Evolutionary conservation across 2,797 vertebrate genomes (phyloP), one percentile per base, ranked within the genome.

Genomic region (Onychomys arenicola): DNA sequence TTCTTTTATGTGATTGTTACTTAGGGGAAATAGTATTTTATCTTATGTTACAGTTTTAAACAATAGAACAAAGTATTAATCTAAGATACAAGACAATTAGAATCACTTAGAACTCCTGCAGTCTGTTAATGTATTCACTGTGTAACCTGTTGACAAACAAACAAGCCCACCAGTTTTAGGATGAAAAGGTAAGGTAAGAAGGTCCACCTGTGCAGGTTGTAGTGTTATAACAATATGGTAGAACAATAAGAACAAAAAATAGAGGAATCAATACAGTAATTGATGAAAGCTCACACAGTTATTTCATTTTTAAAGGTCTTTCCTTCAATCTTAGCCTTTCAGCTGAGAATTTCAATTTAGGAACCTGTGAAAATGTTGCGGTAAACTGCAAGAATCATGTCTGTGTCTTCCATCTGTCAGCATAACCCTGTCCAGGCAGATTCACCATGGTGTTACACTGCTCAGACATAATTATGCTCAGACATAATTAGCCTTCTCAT

Each of bases 301-400:
- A 94, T 95, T 97, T 90, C 83, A 85, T 90, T 8, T 0, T 32
- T 77, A 98, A 98, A 98, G 80, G 95, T 98, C 63, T 34, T 97
- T 97, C 96, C 93, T 95, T 97, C 82, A 84, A 37, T 95, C 78
- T 80, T 93, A 91, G 49, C 37, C 67, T 96, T 97, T 97, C 96
- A 96, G 86, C 57, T 61, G 77, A 97, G 87, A 98, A 95, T 2
- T 84, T 96, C 83, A 95, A 98, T 97, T 98, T 87, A 94, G 90
- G 96, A 94, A 96, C 93, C 95, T 97, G 59, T 90, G 93, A 89
- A 77, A 92, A 89, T 57, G 49, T 13, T 96, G 27, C 46, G 95
- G 75, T 55, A 83, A 97, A 92, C 69, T 85, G 52, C 76, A 91
- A 29, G 61, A 61, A 87, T 80, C 65, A 84, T 65, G 40, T 81